Percentiles rank a stretch among this genome's conserved stretches.
phyloP scores from a whole-genome alignment of 2,113 vertebrate species.

The Forbesichthys agassizii region DNA sequence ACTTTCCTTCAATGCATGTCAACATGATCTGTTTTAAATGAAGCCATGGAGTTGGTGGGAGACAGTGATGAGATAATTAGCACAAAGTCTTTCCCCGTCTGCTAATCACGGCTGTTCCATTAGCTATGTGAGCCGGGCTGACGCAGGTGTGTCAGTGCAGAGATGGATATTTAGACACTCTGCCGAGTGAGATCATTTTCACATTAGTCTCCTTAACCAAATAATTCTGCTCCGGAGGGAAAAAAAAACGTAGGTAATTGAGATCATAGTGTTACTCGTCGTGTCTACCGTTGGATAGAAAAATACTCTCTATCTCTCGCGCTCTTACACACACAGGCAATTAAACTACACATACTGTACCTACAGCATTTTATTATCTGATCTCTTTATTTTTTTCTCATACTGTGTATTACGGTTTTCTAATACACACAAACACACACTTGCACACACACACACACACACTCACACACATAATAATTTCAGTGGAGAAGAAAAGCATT shows the following conservation, averaged over 20 bases:
- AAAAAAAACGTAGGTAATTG: constrained; percentile 18
- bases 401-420: neutral
- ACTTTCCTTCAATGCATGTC: neutral
- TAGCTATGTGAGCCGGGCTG: constrained; percentile 45
- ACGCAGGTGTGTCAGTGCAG: constrained; percentile 41
- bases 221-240: constrained; percentile 32
- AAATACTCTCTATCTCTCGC: constrained; percentile 27
- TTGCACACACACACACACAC: neutral
- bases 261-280: constrained; percentile 16
- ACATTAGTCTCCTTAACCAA: constrained; percentile 26
- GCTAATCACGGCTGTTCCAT: constrained; percentile 41
- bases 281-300: constrained; percentile 47
- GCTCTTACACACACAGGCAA: neutral
- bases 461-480: constrained; percentile 44
- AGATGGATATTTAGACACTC: constrained; percentile 34
- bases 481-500: constrained; percentile 19
- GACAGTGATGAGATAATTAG: constrained; percentile 64
- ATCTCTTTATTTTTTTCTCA: neutral
- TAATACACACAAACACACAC: neutral
- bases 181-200: constrained; percentile 40
- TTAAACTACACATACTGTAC: too few relatives aligned
- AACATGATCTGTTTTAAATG: constrained; percentile 10
- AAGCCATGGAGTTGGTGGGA: constrained; percentile 33
- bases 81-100: constrained; percentile 55
- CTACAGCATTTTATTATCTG: too few relatives aligned